Conservation (phyloP, 2,888 invertebrate genomes). For the Lasioglossum malachurum region DNA sequence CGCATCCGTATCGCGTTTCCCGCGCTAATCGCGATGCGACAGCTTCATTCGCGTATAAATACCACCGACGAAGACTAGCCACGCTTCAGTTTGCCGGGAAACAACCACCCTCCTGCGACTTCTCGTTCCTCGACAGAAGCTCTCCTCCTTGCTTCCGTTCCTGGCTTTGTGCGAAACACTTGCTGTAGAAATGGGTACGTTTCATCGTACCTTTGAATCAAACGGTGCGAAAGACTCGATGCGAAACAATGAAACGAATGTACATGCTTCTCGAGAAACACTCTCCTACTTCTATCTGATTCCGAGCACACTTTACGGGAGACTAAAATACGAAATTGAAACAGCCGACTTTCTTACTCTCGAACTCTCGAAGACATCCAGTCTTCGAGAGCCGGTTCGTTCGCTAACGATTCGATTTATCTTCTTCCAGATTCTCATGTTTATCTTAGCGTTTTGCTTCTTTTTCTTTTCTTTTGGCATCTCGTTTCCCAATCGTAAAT, state of each 20-base stretch:
- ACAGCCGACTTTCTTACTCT: neutral
- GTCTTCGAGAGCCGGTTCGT: neutral
- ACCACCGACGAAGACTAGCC: conserved; percentile 56
- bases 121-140: neutral
- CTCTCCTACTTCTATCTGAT: neutral
- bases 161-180: neutral
- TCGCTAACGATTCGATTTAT: neutral
- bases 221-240: neutral
- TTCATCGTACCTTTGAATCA: conserved; percentile 22
- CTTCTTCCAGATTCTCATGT: neutral
- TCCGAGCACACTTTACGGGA: neutral
- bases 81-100: conserved; percentile 66
- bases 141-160: neutral
- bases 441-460: neutral
- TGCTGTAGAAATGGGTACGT: conserved; percentile 51
- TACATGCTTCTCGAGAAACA: neutral
- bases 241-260: neutral
- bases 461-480: neutral
- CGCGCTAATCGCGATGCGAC: conserved; percentile 40
- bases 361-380: neutral
- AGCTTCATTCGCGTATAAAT: conserved; percentile 72
- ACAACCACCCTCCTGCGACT: conserved; percentile 14
- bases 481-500: neutral
- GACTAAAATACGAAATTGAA: neutral
- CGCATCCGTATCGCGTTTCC: conserved; percentile 30